Conservation (phyloP, 2,113 vertebrate genomes). For the Sander lucioperca region DNA sequence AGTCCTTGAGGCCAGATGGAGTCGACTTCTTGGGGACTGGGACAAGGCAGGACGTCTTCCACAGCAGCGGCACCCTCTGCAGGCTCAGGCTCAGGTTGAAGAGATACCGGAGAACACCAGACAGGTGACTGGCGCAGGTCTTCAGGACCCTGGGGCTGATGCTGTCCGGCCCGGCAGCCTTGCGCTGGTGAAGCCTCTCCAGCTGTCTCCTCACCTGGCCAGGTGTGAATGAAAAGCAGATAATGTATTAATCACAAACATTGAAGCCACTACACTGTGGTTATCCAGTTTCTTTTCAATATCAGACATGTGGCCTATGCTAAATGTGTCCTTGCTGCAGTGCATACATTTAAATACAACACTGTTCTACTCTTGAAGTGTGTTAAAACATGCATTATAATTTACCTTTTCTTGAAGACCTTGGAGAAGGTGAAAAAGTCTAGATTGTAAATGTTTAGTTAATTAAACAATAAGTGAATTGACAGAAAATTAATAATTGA, state of each 20-base stretch:
- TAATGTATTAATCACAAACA: neutral
- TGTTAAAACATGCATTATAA: neutral
- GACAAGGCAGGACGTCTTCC: no score
- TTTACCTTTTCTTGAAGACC: neutral
- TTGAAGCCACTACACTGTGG: neutral
- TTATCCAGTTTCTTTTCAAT: neutral
- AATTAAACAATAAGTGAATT: neutral
- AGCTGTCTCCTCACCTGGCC: no score
- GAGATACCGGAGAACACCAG: no score
- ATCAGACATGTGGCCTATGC: neutral
- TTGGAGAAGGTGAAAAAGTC: neutral
- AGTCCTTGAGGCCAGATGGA: no score
- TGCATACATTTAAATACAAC: neutral
- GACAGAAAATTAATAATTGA: neutral
- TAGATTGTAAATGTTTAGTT: neutral
- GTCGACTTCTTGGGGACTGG: no score
- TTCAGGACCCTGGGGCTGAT: no score
- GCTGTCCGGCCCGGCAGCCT: no score
- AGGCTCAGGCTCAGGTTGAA: no score
- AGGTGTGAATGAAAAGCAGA: no score
- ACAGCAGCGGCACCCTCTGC: no score
- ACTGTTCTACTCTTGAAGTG: neutral
- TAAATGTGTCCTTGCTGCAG: neutral
- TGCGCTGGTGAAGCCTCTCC: no score
- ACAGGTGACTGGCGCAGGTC: no score